Base-by-base conservation (phyloP, 2,797 vertebrate species). In the Anguilla megastoma region DNA sequence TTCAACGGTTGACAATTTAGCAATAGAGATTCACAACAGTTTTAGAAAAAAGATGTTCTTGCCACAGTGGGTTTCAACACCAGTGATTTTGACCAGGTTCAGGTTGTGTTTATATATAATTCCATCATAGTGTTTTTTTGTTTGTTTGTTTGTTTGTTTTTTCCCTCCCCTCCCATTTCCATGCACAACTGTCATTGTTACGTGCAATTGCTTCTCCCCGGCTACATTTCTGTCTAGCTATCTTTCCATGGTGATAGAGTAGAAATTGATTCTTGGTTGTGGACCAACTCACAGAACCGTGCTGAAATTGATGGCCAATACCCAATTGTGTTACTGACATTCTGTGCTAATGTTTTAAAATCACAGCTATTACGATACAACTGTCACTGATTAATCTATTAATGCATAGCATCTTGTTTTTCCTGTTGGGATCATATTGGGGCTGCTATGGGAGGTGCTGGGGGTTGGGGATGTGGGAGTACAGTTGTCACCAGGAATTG, bases 1-100 rank as follows among this genome's bases (percentile, higher is more conserved):
- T 87, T 30, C 87, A 89, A 84, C 91, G 88, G 69, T 86, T 90
- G 89, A 90, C 87, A 86, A 89, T 89, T 86, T 41, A 56, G 69
- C 54, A 45, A 45, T 56, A 80, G 89, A 87, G 85, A 56, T 80
- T 33, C 30, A 45, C 69, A 45, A 60, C 52, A 10, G 41, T 36
- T 36, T 52, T 79, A 36, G 41, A 41, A 41, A 41, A 41, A 41
- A 48, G 36, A 18, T 45, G 36, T 10, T 89, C 89, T 88, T 66
- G 54, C 48, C 66, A 83, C 71, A 66, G 30, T 71, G 16, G 84
- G 36, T 48, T 82, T 48, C 24, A 0, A 80, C 18, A 21, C 76
- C 71, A 33, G 5, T 45, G 3, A 45, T 48, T 80, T 80, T 80
- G 3, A 12, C 48, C 9, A 12, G 16, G 14, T 41, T 45, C 27